Percentiles rank a stretch among this genome's conserved stretches.
These are phyloP conservation scores for Cyrtorhinus lividipennis DNA, from an alignment of 1,140 invertebrate species.

Conservation along the genomic window DNA sequence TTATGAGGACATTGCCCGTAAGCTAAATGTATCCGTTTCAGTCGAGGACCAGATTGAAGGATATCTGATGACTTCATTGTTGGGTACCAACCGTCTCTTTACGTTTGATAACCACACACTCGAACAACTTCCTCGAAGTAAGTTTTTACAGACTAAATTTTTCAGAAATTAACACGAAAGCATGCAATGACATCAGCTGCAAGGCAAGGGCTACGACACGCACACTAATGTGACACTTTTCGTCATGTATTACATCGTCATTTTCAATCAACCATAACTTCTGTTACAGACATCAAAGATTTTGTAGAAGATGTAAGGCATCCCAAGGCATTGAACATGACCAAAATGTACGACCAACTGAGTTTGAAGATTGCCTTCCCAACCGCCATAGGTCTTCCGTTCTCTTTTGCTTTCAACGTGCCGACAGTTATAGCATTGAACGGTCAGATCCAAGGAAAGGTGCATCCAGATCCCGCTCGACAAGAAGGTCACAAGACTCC, in stretches of 20 bases:
- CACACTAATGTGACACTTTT: background rate
- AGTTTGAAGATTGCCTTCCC: conserved; percentile 44
- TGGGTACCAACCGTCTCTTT: conserved; percentile 32
- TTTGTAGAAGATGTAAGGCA: background rate
- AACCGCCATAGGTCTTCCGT: conserved; percentile 46
- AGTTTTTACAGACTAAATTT: background rate
- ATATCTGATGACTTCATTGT: conserved; percentile 31
- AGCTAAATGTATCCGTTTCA: background rate
- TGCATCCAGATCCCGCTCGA: conserved; percentile 27
- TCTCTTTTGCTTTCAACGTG: conserved; percentile 38
- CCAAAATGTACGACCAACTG: conserved; percentile 35
- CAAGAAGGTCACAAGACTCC: conserved; percentile 23
- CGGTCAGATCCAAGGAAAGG: conserved; percentile 31
- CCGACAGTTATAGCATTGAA: conserved; percentile 35
- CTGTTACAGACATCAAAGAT: background rate
- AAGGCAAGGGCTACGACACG: too few relatives aligned
- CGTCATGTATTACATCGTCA: too few relatives aligned
- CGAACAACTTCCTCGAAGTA: conserved; percentile 24
- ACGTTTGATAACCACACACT: conserved; percentile 40
- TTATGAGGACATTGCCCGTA: background rate
- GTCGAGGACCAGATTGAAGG: conserved; percentile 37
- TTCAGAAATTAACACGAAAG: too few relatives aligned
- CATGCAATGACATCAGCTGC: too few relatives aligned
- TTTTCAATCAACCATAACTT: too few relatives aligned
- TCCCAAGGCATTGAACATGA: conserved; percentile 31